A percentile compares a stretch with the other conserved stretches of the same genome.
Evolutionary conservation across 2,113 vertebrate genomes (phyloP).

Genomic region (Eulemur rufifrons): DNA sequence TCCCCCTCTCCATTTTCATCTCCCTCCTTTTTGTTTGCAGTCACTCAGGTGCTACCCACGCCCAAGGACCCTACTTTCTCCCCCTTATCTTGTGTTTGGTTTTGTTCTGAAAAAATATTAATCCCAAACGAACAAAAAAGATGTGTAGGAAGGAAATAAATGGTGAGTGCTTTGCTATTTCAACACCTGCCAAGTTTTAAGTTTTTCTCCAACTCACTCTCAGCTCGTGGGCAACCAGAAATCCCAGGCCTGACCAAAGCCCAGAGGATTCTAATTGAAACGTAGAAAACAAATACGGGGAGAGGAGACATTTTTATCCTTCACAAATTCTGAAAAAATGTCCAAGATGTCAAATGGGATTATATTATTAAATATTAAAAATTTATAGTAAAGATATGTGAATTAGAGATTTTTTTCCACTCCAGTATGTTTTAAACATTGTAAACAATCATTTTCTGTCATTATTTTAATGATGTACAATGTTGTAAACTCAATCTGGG

Average conservation of each 20-base stretch:
- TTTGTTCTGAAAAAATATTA: conserved; percentile 47
- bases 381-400: conserved; percentile 72
- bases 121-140: conserved; percentile 60
- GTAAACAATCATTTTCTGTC: conserved; percentile 81
- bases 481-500: conserved; percentile 78
- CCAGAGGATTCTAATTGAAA: conserved; percentile 46
- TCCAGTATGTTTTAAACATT: conserved; percentile 77
- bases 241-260: conserved; percentile 32
- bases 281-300: neutral
- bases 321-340: conserved; percentile 52
- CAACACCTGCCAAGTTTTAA: conserved; percentile 27
- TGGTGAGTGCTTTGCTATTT: neutral
- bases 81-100: neutral
- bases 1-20: neutral
- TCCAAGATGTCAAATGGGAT: conserved; percentile 47
- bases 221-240: conserved; percentile 30
- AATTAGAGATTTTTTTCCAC: conserved; percentile 80
- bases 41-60: neutral
- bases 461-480: conserved; percentile 84
- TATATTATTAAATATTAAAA: conserved; percentile 78
- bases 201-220: conserved; percentile 5
- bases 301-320: conserved; percentile 16
- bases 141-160: conserved; percentile 9
- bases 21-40: neutral
- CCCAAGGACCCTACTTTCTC: neutral